Evolutionary conservation across 1,140 invertebrate genomes (phyloP).

Genomic region (Oryctes rhinoceros): DNA sequence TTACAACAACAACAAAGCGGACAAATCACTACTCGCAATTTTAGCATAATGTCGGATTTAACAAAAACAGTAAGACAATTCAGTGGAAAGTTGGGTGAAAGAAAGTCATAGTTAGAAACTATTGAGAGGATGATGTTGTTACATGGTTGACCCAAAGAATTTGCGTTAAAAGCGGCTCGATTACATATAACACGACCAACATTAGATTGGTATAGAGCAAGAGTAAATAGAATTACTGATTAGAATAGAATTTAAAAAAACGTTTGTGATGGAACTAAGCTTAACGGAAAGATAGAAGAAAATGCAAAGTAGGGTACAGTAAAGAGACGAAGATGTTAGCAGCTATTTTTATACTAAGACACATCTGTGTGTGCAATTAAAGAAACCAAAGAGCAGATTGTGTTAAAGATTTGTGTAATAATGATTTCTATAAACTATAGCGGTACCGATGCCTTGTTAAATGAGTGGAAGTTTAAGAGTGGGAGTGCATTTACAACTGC

Average conservation of each 20-base stretch:
- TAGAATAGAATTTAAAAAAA: conserved; percentile 22
- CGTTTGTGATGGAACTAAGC: background rate
- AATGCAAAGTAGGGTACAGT: conserved; percentile 6
- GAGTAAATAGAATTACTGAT: background rate
- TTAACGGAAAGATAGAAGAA: conserved; percentile 29
- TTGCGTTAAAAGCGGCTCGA: conserved; percentile 25
- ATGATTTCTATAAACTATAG: background rate
- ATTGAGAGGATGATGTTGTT: background rate
- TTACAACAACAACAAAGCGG: background rate
- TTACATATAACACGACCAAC: conserved; percentile 15
- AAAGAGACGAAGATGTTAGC: background rate
- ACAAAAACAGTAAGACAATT: background rate
- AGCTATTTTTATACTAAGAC: conserved; percentile 19
- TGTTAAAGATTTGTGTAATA: background rate
- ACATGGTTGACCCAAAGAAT: background rate
- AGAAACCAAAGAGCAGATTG: conserved; percentile 34
- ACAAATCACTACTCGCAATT: background rate
- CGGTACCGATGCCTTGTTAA: background rate
- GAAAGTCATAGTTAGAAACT: background rate
- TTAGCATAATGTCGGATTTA: background rate
- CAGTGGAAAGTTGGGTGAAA: background rate
- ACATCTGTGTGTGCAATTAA: conserved; percentile 1
- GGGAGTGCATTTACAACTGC: background rate
- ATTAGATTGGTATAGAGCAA: conserved; percentile 14
- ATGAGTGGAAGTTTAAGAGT: background rate